Conservation (phyloP, 2,888 invertebrate genomes). For the Gnatocerus cornutus region DNA sequence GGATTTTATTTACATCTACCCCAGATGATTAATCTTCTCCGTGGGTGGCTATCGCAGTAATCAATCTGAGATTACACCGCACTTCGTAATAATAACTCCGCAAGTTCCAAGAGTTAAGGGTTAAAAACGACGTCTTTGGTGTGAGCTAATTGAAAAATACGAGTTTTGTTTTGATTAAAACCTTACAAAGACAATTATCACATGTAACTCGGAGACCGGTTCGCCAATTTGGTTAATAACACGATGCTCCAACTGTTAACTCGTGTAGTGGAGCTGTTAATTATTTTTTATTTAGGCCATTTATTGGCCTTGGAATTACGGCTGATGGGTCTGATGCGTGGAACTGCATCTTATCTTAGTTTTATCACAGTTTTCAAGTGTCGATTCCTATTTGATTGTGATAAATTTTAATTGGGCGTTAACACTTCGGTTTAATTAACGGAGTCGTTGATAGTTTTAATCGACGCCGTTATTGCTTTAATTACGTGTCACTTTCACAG, state of each 20-base stretch:
- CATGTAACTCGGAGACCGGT: conserved; percentile 7
- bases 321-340: conserved; percentile 15
- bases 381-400: background rate
- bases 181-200: conserved; percentile 1
- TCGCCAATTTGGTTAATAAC: conserved; percentile 6
- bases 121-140: background rate
- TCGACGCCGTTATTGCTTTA: background rate
- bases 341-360: too few relatives aligned
- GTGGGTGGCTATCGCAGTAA: conserved; percentile 38
- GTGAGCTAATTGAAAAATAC: conserved; percentile 5
- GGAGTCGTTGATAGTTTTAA: background rate
- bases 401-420: conserved; percentile 2
- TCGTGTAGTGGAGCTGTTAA: conserved; percentile 24
- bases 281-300: conserved; percentile 21
- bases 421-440: background rate
- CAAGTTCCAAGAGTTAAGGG: background rate
- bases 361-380: background rate
- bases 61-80: conserved; percentile 29
- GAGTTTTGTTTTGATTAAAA: background rate
- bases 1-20: conserved; percentile 27
- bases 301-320: conserved; percentile 14
- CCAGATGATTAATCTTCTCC: conserved; percentile 29
- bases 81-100: conserved; percentile 23
- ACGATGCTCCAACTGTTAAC: conserved; percentile 15
- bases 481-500: conserved; percentile 11